Conservation (phyloP, 1,140 invertebrate genomes). For the Linepithema humile region DNA sequence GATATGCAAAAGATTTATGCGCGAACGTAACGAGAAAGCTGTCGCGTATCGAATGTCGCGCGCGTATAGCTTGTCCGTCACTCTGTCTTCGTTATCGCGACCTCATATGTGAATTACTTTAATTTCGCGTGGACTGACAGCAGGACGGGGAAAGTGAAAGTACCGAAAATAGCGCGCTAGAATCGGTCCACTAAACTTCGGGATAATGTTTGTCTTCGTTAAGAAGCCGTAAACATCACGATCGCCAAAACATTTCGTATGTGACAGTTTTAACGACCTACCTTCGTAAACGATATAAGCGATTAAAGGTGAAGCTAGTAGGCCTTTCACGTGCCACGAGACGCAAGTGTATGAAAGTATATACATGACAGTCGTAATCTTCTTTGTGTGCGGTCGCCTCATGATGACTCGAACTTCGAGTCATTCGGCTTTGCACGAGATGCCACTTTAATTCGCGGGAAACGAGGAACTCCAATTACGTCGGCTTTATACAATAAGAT, state of each 20-base stretch:
- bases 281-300: slow-evolving; percentile 50
- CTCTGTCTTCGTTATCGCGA: not conserved
- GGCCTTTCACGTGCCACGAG: slow-evolving; percentile 59
- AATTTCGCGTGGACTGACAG: not conserved
- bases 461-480: slow-evolving; percentile 21
- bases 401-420: slow-evolving; percentile 27
- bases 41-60: not conserved
- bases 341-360: not conserved
- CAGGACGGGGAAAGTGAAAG: not conserved
- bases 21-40: not conserved
- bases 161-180: not conserved
- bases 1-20: not conserved
- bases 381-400: not conserved
- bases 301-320: slow-evolving; percentile 60
- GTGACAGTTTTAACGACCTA: slow-evolving; percentile 58
- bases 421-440: slow-evolving; percentile 17
- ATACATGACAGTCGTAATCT: not conserved
- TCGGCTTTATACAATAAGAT: not conserved
- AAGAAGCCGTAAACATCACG: slow-evolving; percentile 47
- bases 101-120: not conserved
- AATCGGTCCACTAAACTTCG: not conserved
- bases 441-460: slow-evolving; percentile 33
- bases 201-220: not conserved
- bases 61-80: not conserved
- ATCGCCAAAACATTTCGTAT: slow-evolving; percentile 33